Conservation (phyloP, 1,140 invertebrate genomes). For the Zaprionus taronus region DNA sequence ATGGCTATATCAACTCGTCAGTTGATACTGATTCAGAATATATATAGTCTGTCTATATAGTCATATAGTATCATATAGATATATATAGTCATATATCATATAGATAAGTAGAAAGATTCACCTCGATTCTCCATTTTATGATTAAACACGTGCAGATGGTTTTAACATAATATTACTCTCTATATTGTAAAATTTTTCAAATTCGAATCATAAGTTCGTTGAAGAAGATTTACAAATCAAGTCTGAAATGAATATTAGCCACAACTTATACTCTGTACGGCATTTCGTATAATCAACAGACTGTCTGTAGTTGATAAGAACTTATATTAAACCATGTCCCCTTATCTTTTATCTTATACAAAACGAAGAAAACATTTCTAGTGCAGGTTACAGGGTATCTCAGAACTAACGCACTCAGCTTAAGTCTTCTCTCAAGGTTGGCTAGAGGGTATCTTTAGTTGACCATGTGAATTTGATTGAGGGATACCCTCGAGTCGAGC, state of each 20-base stretch:
- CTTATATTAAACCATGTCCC: neutral
- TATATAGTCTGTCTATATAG: too few species aligned
- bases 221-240: neutral
- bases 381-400: neutral
- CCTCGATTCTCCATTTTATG: too few species aligned
- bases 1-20: too few species aligned
- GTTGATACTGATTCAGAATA: too few species aligned
- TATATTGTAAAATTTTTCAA: too few species aligned
- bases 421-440: neutral
- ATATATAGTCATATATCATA: too few species aligned
- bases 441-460: neutral
- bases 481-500: neutral
- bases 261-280: neutral
- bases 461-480: neutral
- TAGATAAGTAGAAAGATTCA: too few species aligned
- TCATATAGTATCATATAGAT: too few species aligned
- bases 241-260: neutral
- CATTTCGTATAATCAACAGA: neutral
- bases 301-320: constrained; percentile 1
- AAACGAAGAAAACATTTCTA: neutral
- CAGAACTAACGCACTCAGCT: too few species aligned
- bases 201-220: too few species aligned
- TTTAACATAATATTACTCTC: too few species aligned
- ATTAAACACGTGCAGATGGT: too few species aligned
- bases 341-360: constrained; percentile 2